A percentile compares a stretch with the other conserved stretches of the same genome.
These are phyloP conservation scores for Panurus biarmicus DNA, from an alignment of 2,113 vertebrate species.

Conservation along the genomic window DNA sequence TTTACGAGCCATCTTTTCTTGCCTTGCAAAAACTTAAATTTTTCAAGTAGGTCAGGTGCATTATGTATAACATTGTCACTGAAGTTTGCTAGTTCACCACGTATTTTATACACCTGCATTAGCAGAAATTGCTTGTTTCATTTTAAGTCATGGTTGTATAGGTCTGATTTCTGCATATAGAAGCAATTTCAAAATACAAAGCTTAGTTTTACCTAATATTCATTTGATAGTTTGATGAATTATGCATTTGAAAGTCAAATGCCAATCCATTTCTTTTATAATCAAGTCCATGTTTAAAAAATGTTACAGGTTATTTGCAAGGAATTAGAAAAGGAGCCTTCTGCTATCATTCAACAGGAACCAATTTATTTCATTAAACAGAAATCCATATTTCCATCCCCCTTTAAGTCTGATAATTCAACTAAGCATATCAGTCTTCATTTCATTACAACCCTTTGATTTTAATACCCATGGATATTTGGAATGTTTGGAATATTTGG, in stretches of 20 bases:
- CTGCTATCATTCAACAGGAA: constrained; percentile 39
- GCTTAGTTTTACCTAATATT: constrained; percentile 64
- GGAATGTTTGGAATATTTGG: background rate
- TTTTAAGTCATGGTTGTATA: constrained; percentile 39
- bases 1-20: background rate
- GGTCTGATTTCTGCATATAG: constrained; percentile 42
- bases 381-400: background rate
- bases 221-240: constrained; percentile 30
- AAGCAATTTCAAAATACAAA: constrained; percentile 50
- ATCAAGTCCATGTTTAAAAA: constrained; percentile 23
- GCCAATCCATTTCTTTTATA: constrained; percentile 17
- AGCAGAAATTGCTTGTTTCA: constrained; percentile 4
- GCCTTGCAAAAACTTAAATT: background rate
- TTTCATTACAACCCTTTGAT: background rate
- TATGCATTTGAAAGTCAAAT: constrained; percentile 65
- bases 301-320: constrained; percentile 38
- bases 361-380: constrained; percentile 59
- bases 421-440: background rate
- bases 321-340: constrained; percentile 45
- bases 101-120: background rate
- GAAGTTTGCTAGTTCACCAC: background rate
- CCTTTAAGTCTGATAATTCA: background rate
- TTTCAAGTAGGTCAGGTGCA: background rate
- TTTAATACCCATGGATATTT: background rate
- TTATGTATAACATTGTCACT: background rate